Conservation (phyloP, 2,888 invertebrate species). For the Stenurella melanura region DNA sequence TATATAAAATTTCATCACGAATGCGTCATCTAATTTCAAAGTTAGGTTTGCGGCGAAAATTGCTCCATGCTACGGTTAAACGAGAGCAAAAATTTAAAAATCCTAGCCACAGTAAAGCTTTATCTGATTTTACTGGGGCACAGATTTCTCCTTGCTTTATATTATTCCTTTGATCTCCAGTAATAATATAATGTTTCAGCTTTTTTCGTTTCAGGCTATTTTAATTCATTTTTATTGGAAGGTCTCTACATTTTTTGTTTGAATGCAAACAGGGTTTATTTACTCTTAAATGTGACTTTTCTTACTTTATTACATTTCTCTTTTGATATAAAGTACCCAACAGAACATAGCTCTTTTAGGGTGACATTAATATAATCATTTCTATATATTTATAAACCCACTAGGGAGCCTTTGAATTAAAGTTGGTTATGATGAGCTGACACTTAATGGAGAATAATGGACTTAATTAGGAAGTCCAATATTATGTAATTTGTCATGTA, state of each 20-base stretch:
- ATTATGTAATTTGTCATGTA: too few relatives aligned
- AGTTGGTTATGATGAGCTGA: too few relatives aligned
- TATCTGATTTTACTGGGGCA: constrained; percentile 1
- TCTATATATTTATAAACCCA: too few relatives aligned
- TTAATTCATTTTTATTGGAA: constrained; percentile 15
- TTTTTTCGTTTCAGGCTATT: not conserved
- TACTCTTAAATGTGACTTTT: not conserved
- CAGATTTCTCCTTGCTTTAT: constrained; percentile 10
- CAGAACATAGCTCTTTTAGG: too few relatives aligned
- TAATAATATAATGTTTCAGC: constrained; percentile 16
- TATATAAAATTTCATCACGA: not conserved
- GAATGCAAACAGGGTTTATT: not conserved
- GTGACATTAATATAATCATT: too few relatives aligned
- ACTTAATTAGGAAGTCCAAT: too few relatives aligned
- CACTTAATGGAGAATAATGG: too few relatives aligned
- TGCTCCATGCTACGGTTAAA: not conserved
- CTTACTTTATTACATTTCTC: not conserved
- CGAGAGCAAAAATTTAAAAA: not conserved
- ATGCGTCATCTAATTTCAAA: not conserved
- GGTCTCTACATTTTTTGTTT: constrained; percentile 2
- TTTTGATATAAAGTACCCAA: not conserved
- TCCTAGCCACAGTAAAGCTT: constrained; percentile 2
- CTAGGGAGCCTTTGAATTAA: too few relatives aligned
- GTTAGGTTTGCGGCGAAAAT: not conserved
- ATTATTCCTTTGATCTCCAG: constrained; percentile 10